Evolutionary conservation across 2,888 invertebrate genomes (phyloP).

Genomic region (Epirrhoe tristata): DNA sequence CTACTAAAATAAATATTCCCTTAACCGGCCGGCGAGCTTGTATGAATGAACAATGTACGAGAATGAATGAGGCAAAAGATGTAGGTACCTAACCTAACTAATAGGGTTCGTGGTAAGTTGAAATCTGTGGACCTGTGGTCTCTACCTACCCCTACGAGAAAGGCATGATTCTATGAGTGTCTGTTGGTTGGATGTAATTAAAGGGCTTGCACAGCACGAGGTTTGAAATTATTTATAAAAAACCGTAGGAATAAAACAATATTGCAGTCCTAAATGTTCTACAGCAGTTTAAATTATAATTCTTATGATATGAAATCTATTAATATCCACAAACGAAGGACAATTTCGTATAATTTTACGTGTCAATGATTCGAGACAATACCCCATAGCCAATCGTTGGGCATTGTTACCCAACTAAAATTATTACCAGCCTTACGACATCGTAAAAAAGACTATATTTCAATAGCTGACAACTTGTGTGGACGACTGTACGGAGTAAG

Average conservation of each 20-base stretch:
- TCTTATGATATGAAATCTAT: slow-evolving; percentile 30
- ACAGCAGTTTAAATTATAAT: neutral
- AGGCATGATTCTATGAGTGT: no score
- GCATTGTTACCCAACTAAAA: slow-evolving; percentile 49
- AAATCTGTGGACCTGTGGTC: no score
- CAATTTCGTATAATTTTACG: slow-evolving; percentile 59
- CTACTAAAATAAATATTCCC: no score
- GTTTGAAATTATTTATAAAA: no score
- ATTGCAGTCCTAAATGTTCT: neutral
- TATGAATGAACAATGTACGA: no score
- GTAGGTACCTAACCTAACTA: no score
- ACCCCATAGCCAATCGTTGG: slow-evolving; percentile 56
- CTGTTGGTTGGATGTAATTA: no score
- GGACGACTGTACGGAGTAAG: slow-evolving; percentile 41
- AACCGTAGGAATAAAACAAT: neutral
- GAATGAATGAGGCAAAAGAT: no score
- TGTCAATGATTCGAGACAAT: slow-evolving; percentile 59
- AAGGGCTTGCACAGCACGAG: no score
- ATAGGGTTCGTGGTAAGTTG: no score
- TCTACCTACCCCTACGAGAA: no score
- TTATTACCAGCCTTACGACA: slow-evolving; percentile 35
- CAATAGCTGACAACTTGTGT: slow-evolving; percentile 12
- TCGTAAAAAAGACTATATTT: slow-evolving; percentile 27
- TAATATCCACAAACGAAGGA: slow-evolving; percentile 38
- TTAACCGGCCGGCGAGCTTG: no score